A percentile compares a stretch with the other conserved stretches of the same genome.
These are phyloP conservation scores for Cephus pygmeus DNA, from an alignment of 2,888 invertebrate genomes.

Conservation along the genomic window DNA sequence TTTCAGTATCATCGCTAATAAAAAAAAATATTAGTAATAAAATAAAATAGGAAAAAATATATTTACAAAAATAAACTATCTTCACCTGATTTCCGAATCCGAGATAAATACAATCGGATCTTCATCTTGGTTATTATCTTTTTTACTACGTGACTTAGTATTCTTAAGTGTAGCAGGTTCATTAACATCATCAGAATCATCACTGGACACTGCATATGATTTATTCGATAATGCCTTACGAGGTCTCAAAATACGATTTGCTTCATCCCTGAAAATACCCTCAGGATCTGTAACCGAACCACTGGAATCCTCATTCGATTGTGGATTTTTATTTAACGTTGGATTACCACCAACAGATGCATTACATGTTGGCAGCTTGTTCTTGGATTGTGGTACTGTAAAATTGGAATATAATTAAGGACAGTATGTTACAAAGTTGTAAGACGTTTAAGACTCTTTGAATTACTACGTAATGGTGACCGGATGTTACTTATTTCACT, in stretches of 20 bases:
- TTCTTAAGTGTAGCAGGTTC: not conserved
- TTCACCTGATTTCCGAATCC: not conserved
- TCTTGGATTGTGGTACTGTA: not conserved
- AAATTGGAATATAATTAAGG: not conserved
- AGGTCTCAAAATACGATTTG: not conserved
- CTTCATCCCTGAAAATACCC: not conserved
- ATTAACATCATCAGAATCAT: not conserved
- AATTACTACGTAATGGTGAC: not conserved
- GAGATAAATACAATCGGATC: not conserved
- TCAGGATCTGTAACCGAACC: not conserved
- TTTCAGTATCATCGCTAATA: not conserved
- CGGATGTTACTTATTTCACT: not conserved
- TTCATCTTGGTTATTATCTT: not conserved
- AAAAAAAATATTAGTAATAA: not conserved
- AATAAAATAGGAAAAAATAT: not conserved
- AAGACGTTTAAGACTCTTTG: not conserved
- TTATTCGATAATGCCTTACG: not conserved
- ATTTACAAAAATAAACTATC: not conserved
- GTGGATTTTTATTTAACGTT: not conserved
- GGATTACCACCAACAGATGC: not conserved
- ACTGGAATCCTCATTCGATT: not conserved
- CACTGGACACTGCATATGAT: not conserved
- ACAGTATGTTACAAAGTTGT: not conserved
- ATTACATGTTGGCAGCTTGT: not conserved
- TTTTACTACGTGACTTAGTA: not conserved